Evolutionary conservation across 2,797 vertebrate species (phyloP), one percentile per base, ranked within the genome.

Genomic region (Champsocephalus esox): DNA sequence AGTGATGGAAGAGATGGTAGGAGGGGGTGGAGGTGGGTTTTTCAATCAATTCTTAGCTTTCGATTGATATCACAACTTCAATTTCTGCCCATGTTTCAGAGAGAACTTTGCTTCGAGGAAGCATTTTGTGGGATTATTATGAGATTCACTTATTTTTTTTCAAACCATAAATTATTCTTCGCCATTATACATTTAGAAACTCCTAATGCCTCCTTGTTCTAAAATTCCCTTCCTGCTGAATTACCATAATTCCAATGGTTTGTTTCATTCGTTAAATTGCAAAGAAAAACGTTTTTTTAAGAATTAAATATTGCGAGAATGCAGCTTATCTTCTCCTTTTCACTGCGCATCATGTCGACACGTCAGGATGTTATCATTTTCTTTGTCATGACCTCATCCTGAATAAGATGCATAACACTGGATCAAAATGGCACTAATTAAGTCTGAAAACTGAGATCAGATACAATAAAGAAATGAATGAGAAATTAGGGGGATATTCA

Each of bases 361-460:
- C 21, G 24, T 76, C 66, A 41, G 49, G 19, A 48, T 73, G 44
- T 54, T 72, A 73, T 81, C 19, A 19, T 57, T 67, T 51, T 66
- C 79, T 85, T 87, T 83, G 74, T 82, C 67, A 58, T 51, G 62
- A 50, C 44, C 64, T 46, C 46, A 61, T 84, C 70, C 70, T 80
- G 68, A 79, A 75, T 81, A 28, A 73, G 58, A 69, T 50, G 49
- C n/a, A 56, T 79, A 72, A 59, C 28, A 49, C 55, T 64, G 45
- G 56, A 83, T 85, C 66, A 64, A 50, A 75, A 81, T 66, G 24
- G 16, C n/a, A 24, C 71, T 82, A 82, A 87, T 86, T 77, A 82
- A 43, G 61, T 77, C 63, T 55, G 56, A 64, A 73, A 73, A 46
- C 16, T 14, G 57, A 54, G 16, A 83, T 81, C 14, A 69, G 71